Percentiles rank a stretch among this genome's conserved stretches.
phyloP scores from a whole-genome alignment of 2,113 vertebrate genomes.

The Kobus ellipsiprymnus region DNA sequence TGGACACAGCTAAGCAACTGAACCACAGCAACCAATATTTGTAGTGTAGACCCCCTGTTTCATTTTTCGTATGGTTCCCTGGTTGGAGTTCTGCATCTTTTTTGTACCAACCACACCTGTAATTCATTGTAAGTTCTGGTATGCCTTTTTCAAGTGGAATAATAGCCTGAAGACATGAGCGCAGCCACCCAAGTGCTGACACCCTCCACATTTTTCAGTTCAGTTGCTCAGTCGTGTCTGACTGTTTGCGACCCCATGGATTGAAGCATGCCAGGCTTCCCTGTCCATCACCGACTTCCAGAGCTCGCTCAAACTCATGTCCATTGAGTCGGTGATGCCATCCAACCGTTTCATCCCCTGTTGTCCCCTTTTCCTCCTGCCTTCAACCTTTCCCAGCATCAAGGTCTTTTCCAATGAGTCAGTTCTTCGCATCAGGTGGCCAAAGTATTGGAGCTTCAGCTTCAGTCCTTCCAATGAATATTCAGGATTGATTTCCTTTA shows the following conservation, averaged over 20 bases:
- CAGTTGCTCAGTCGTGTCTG: neutral
- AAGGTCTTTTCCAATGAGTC: neutral
- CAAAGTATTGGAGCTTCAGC: neutral
- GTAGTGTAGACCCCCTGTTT: neutral
- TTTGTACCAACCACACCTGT: neutral
- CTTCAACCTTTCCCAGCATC: neutral
- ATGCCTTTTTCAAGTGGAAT: neutral
- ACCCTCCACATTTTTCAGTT: neutral
- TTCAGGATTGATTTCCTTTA: neutral
- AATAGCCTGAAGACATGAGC: neutral
- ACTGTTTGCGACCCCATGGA: neutral
- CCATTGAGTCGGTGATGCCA: neutral
- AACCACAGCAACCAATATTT: neutral
- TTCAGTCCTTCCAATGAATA: neutral
- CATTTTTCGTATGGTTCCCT: neutral
- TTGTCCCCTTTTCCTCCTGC: neutral
- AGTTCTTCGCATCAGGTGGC: neutral
- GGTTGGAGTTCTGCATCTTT: neutral
- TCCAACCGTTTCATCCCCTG: neutral
- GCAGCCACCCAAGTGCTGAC: neutral
- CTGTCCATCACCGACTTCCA: neutral
- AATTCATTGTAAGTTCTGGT: neutral
- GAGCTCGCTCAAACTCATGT: neutral
- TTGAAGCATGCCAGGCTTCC: rapidly evolving
- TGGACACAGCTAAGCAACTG: neutral